Evolutionary conservation across 2,888 invertebrate species (phyloP), one percentile per base, ranked within the genome.

Genomic region (Argyresthia goedartella): DNA sequence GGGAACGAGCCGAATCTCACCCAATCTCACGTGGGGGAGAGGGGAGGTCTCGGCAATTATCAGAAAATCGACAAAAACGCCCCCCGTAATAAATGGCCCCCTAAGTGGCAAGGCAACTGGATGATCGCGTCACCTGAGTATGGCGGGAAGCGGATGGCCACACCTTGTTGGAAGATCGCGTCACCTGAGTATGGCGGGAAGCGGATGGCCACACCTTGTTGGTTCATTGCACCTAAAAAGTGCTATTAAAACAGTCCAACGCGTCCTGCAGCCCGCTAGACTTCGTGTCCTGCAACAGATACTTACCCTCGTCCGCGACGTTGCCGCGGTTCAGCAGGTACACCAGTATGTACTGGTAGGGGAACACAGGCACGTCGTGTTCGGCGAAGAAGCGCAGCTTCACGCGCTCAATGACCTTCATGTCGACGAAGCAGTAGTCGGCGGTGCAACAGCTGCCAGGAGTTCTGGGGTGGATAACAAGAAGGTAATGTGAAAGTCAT

Each of bases 401-500:
- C 4, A 85, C 80, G 49, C 82, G 62, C 60, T 86, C 84, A 50
- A 86, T 85, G 35, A 85, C 76, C 58, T 84, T 85, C 82, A 86
- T 82, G 58, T 86, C 86, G 1, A 85, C 86, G 56, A 86, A 86
- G 58, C 85, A 85, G 56, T 85, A 85, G 58, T 85, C 84, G 0
- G 84, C 86, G 0, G 79, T 69, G 60, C 85, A 85, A 56, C 86
- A 86, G 56, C 84, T 85, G 16, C 85, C 86, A 0, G 85, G 86
- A 0, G 85, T 85, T 48, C 86, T 86, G 64, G 10, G 39, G 39
- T 9, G n/a, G 39, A 36, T n/a, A n/a, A n/a, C n/a, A n/a, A 25
- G 25, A 25, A 25, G 25, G 25, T 25, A 4, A 25, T 25, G 25
- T 25, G 6, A 25, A n/a, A n/a, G n/a, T n/a, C n/a, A n/a, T n/a